Base-by-base conservation (phyloP, 2,888 invertebrate species). In the Habroteleia sp. region DNA sequence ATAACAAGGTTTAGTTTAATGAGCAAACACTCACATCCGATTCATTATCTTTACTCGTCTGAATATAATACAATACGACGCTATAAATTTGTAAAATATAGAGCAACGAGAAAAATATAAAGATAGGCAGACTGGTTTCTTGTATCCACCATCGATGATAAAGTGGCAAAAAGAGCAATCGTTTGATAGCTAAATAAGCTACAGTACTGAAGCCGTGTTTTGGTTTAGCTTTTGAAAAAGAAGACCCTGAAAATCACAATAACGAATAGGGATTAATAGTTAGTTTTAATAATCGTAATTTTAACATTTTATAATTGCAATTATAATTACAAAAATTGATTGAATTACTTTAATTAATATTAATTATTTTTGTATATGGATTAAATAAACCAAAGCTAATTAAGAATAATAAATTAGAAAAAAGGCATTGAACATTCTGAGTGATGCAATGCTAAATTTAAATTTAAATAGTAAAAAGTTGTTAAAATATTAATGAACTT, bases 171-270 rank as follows among this genome's bases (percentile, higher is more conserved):
- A 98, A 92, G 56, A 97, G 84, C 42, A 96, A 93, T 52, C 97
- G 91, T 72, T 95, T 90, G 50, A 96, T 90, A 3, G 97, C 97
- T 85, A 94, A 92, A 88, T 94, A 93, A 73, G 95, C 93, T 73
- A 97, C 95, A 33, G 95, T 94, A 37, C 94, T 91, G 88, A 97
- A 92, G 75, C 97, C 95, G 89, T 97, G 94, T 83, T 97, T 96
- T 1, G 98, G 97, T 89, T 98, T 98, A 8, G 96, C 95, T 91
- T 98, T 98, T 7, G 97, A 95, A 89, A 98, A 98, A 69, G 97
- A 96, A 31, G 98, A 97, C 41, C 97, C 97, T 96, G 82, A 13
- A 4, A 20, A n/a, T n/a, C n/a, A n/a, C n/a, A n/a, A n/a, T n/a
- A n/a, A n/a, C n/a, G n/a, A n/a, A n/a, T n/a, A n/a, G n/a, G n/a